phyloP scores from a whole-genome alignment of 2,888 invertebrate species.

The Lampropteryx suffumata region DNA sequence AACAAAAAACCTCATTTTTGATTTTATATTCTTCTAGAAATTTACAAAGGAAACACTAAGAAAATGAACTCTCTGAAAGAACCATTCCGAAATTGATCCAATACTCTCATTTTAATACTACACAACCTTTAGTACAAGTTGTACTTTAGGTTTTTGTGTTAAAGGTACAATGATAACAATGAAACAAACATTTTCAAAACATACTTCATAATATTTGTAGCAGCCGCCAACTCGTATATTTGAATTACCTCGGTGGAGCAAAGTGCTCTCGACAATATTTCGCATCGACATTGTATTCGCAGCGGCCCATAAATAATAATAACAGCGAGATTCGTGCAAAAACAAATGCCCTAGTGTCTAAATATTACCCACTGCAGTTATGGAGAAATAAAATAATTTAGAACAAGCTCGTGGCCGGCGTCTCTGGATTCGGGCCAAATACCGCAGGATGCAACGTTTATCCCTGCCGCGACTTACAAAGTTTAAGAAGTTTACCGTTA shows the following conservation, averaged over 20 bases:
- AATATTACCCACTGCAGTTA: slow-evolving; percentile 51
- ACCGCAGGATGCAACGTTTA: slow-evolving; percentile 52
- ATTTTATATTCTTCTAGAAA: not conserved
- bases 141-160: too few species aligned
- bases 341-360: slow-evolving; percentile 34
- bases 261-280: slow-evolving; percentile 40
- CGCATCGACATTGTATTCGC: slow-evolving; percentile 38
- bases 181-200: slow-evolving; percentile 35
- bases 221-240: slow-evolving; percentile 44
- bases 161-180: slow-evolving; percentile 33
- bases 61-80: too few species aligned
- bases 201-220: slow-evolving; percentile 43
- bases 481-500: slow-evolving; percentile 59
- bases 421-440: slow-evolving; percentile 58
- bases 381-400: slow-evolving; percentile 68
- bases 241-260: slow-evolving; percentile 43
- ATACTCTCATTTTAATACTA: too few species aligned
- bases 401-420: slow-evolving; percentile 51
- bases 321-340: slow-evolving; percentile 36
- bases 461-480: slow-evolving; percentile 50
- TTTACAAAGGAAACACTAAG: too few species aligned
- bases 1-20: too few species aligned
- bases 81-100: too few species aligned
- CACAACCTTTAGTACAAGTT: too few species aligned
- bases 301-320: slow-evolving; percentile 33